These are phyloP conservation scores for Galbula dea DNA, from an alignment of 2,113 vertebrate species.

Conservation along the genomic window DNA sequence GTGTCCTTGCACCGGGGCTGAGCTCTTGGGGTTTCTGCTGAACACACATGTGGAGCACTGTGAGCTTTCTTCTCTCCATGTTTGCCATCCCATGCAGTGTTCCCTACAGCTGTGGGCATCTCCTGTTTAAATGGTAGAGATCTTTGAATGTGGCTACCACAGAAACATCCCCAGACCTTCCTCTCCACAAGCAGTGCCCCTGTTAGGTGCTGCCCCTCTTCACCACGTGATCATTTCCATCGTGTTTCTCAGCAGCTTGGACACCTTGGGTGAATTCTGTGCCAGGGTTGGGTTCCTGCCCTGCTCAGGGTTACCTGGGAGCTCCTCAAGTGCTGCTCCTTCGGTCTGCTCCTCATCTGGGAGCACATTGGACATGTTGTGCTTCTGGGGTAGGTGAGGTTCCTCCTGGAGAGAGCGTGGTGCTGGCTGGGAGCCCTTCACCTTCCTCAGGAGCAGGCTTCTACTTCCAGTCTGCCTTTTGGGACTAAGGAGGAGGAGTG, in stretches of 20 bases:
- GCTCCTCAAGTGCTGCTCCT: neutral
- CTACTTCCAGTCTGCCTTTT: neutral
- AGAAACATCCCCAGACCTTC: neutral
- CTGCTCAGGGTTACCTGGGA: neutral
- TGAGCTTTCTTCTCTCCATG: neutral
- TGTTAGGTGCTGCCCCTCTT: neutral
- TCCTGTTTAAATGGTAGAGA: neutral
- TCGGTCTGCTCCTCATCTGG: neutral
- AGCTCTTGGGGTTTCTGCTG: neutral
- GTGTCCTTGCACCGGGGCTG: neutral
- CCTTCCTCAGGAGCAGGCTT: neutral
- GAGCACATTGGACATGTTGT: neutral
- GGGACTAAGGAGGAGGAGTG: neutral
- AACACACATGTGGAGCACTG: rapidly evolving
- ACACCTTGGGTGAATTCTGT: neutral
- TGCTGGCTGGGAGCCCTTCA: neutral
- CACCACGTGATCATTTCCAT: neutral
- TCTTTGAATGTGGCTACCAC: neutral
- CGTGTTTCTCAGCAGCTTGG: neutral
- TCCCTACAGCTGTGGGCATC: rapidly evolving
- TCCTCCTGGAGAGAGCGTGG: neutral
- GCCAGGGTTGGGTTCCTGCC: neutral
- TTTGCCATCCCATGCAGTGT: neutral
- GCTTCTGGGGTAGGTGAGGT: neutral
- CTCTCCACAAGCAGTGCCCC: too few relatives aligned